Conservation (phyloP, 2,797 vertebrate species). For the Trachops cirrhosus region DNA sequence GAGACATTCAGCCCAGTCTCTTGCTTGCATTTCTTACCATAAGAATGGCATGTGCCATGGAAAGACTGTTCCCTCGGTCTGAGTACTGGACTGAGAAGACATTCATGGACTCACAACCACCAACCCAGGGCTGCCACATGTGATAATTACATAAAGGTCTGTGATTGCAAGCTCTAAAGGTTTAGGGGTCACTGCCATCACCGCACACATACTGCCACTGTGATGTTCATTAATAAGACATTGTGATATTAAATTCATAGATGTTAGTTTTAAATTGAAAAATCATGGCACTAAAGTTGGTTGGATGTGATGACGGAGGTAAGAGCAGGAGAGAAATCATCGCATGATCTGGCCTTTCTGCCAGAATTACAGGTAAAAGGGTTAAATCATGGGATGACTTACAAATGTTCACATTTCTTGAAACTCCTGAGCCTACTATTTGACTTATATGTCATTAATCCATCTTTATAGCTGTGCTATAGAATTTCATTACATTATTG, state of each 20-base stretch:
- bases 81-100: neutral
- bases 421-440: neutral
- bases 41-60: neutral
- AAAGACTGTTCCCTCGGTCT: neutral
- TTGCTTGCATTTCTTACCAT: neutral
- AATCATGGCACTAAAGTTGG: neutral
- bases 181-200: neutral
- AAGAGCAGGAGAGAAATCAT: neutral
- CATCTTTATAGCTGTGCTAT: neutral
- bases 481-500: neutral
- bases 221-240: neutral
- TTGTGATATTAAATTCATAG: neutral
- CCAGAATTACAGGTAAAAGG: neutral
- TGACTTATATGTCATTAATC: neutral
- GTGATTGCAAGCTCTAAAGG: neutral
- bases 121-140: neutral
- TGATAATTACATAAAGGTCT: neutral
- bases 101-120: neutral
- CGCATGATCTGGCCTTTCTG: neutral
- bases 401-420: neutral
- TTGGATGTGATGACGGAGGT: neutral
- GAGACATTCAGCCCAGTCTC: neutral
- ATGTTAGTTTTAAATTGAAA: neutral
- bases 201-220: neutral
- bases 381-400: neutral